Conservation (phyloP, 2,797 vertebrate genomes). For the Coregonus suidteri region DNA sequence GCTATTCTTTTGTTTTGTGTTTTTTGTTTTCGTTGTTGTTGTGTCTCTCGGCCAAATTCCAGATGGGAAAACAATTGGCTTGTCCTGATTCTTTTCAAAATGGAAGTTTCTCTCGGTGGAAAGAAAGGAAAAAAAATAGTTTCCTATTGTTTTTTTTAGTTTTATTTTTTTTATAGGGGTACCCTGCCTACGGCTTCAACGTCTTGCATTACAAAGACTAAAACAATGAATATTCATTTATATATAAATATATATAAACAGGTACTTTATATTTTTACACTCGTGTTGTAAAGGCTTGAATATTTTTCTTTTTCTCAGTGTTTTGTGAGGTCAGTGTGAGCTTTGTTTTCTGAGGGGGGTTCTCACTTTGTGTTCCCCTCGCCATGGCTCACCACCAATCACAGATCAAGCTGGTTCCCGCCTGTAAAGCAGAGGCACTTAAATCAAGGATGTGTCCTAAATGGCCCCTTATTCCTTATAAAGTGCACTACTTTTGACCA, state of each 20-base stretch:
- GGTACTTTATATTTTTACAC: conserved; percentile 75
- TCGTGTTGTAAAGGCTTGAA: conserved; percentile 60
- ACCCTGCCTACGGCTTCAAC: conserved; percentile 33
- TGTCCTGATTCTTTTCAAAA: conserved; percentile 37
- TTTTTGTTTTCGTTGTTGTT: conserved; percentile 25
- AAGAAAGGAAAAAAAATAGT: conserved; percentile 7
- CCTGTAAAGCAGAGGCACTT: conserved; percentile 50
- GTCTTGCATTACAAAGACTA: conserved; percentile 51
- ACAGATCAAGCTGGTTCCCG: conserved; percentile 43
- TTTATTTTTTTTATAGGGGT: conserved; percentile 37
- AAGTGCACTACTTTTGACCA: background rate
- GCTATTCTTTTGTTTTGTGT: conserved; percentile 26
- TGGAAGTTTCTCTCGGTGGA: conserved; percentile 43
- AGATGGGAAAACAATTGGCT: conserved; percentile 31
- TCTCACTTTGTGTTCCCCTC: background rate
- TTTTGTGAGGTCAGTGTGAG: conserved; percentile 58
- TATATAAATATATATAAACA: conserved; percentile 64
- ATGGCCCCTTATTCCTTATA: background rate
- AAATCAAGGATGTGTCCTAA: conserved; percentile 4
- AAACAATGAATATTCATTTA: conserved; percentile 54
- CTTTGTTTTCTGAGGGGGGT: conserved; percentile 9
- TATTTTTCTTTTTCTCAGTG: conserved; percentile 38
- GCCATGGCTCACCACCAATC: conserved; percentile 47
- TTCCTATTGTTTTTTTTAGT: conserved; percentile 49
- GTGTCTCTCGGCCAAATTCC: conserved; percentile 47